These are phyloP conservation scores for Eilema caniola DNA, from an alignment of 2,888 invertebrate species.

Conservation along the genomic window DNA sequence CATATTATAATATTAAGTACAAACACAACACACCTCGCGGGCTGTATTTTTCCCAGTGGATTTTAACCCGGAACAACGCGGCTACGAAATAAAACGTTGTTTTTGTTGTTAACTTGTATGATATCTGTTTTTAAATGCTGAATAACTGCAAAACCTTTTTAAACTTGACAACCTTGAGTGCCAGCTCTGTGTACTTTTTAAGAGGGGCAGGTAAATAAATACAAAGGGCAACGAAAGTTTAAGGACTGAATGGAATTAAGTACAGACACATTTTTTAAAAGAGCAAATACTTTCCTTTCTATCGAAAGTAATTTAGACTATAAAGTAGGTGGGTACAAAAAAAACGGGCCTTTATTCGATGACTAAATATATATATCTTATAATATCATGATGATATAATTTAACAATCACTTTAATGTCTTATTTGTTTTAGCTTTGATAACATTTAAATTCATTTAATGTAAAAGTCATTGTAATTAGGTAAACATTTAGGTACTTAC, in stretches of 20 bases:
- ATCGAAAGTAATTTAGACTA: not conserved
- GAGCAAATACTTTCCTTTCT: slow-evolving; percentile 1
- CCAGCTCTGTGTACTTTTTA: slow-evolving; percentile 16
- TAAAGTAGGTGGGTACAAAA: not conserved
- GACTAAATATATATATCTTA: too few relatives aligned
- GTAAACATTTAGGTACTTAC: too few relatives aligned
- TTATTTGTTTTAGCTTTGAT: not conserved
- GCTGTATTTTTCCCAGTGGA: slow-evolving; percentile 26
- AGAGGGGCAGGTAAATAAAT: slow-evolving; percentile 15
- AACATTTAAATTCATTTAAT: not conserved
- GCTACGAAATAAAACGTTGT: slow-evolving; percentile 11
- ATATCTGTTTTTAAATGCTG: slow-evolving; percentile 4
- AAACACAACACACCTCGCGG: slow-evolving; percentile 12
- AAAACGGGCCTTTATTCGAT: not conserved
- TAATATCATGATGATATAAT: too few relatives aligned
- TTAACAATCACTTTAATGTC: not conserved
- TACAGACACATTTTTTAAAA: not conserved
- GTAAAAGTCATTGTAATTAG: too few relatives aligned
- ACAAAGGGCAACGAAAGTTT: slow-evolving; percentile 14
- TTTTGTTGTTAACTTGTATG: not conserved
- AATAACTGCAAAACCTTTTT: not conserved
- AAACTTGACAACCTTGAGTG: slow-evolving; percentile 36
- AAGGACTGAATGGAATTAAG: not conserved
- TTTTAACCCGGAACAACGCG: slow-evolving; percentile 29
- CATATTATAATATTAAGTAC: not conserved